A percentile compares a stretch with the other conserved stretches of the same genome.
phyloP scores from a whole-genome alignment of 2,113 vertebrate species.

The Rhadina sibilatrix region DNA sequence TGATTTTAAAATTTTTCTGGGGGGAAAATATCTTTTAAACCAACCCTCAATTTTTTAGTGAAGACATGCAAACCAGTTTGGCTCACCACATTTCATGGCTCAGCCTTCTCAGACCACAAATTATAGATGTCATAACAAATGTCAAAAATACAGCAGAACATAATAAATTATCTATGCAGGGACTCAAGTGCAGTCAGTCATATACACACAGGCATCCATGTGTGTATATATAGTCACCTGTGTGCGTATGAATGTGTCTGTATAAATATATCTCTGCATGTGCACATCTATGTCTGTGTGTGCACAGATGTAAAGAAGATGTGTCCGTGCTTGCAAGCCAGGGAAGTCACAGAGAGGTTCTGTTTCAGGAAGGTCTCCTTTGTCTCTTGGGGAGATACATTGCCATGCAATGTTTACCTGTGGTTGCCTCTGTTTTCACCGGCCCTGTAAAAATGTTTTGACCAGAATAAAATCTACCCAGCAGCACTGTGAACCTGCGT shows the following conservation, averaged over 20 bases:
- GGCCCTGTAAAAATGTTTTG: neutral
- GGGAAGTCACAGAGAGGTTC: neutral
- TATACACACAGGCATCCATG: neutral
- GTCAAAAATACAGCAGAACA: conserved; percentile 49
- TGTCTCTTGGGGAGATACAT: neutral
- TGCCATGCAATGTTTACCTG: neutral
- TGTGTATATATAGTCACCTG: neutral
- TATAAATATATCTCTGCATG: neutral
- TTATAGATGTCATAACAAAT: conserved; percentile 38
- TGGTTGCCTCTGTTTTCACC: neutral
- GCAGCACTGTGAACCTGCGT: neutral
- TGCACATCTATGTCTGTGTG: too few relatives aligned
- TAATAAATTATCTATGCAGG: conserved; percentile 4
- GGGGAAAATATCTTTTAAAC: neutral
- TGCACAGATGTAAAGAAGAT: neutral
- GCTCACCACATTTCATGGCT: conserved; percentile 26
- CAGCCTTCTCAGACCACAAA: conserved; percentile 47
- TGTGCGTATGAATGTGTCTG: neutral
- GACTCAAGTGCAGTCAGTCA: neutral
- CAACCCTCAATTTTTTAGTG: neutral
- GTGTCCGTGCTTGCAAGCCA: neutral
- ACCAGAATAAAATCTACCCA: neutral
- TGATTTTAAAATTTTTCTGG: neutral
- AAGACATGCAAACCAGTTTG: neutral
- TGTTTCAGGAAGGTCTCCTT: neutral